Evolutionary conservation across 2,797 vertebrate species (phyloP).

Genomic region (Crocodylus rhombifer): DNA sequence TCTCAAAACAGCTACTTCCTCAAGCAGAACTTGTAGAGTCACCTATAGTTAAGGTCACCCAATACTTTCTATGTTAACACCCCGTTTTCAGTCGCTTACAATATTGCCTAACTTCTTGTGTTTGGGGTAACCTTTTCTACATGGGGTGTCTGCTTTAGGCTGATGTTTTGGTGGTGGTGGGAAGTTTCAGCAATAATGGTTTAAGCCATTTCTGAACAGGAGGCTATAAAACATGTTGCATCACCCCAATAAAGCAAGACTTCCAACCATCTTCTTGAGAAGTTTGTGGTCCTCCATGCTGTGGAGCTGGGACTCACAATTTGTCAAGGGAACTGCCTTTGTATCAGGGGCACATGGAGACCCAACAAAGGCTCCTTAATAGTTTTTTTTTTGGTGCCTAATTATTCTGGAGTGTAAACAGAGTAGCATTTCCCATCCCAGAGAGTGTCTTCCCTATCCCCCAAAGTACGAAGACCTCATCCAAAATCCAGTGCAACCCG

Average conservation of each 20-base stretch:
- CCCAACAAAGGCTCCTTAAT: background rate
- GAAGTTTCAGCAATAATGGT: background rate
- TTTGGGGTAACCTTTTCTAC: background rate
- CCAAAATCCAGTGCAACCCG: background rate
- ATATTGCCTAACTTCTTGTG: background rate
- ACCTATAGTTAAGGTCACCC: background rate
- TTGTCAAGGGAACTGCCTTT: background rate
- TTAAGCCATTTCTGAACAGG: background rate
- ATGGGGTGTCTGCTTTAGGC: background rate
- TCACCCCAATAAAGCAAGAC: too few species aligned
- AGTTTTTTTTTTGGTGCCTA: background rate
- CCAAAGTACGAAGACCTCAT: background rate
- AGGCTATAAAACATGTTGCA: background rate
- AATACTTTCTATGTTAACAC: background rate
- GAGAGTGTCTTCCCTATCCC: background rate
- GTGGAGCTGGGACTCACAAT: background rate
- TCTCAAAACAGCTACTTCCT: background rate
- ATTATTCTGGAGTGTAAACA: background rate
- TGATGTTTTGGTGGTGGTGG: background rate
- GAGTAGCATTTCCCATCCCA: too few species aligned
- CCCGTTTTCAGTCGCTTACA: background rate
- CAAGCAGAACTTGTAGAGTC: background rate
- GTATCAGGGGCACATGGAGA: background rate
- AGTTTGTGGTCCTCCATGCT: background rate
- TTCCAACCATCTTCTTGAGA: background rate